Evolutionary conservation across 2,888 invertebrate species (phyloP), one percentile per base, ranked within the genome.

Genomic region (Kuschelorhynchus macadamiae): DNA sequence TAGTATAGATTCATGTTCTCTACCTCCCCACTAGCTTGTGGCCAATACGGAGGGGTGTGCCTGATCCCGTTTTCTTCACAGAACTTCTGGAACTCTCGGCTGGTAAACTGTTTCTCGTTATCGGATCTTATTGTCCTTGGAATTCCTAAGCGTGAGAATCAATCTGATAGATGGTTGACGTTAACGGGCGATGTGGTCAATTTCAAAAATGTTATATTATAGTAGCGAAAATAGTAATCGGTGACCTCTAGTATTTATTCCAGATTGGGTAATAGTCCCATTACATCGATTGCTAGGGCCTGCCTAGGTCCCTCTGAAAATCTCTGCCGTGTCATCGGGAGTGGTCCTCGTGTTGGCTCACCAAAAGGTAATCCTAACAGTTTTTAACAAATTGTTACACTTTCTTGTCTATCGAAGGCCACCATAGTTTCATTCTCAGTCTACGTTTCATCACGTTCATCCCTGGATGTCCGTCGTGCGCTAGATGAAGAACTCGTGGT

Each of bases 391-490:
- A 50, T 42, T 32, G 7, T 12, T 66, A 44, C 16, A 39, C 41
- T 17, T 60, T 12, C n/a, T 33, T 46, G 46, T 66, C 66, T 7
- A 66, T 52, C 8, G 2, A 11, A 1, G 59, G 59, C 66, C 66
- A 66, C 66, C 66, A 56, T 55, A 72, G 65, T 66, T 67, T 30
- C 17, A 60, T 66, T 49, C 73, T 56, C 50, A 75, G 39, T 16
- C 72, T 50, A 16, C 70, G 42, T 61, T 76, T 74, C 73, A 76
- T 76, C 2, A 71, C 71, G 8, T 71, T 73, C 36, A 68, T 70
- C 11, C 75, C 76, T 0, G 75, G 74, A 49, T 74, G 74, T 7
- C 74, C 75, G 66, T 77, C 74, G 55, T 77, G 73, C n/a, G 71
- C 71, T n/a, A 73, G 47, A 46, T 67, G 25, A 25, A 72, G 30